phyloP scores from a whole-genome alignment of 1,140 invertebrate species.

The Halictus rubicundus region DNA sequence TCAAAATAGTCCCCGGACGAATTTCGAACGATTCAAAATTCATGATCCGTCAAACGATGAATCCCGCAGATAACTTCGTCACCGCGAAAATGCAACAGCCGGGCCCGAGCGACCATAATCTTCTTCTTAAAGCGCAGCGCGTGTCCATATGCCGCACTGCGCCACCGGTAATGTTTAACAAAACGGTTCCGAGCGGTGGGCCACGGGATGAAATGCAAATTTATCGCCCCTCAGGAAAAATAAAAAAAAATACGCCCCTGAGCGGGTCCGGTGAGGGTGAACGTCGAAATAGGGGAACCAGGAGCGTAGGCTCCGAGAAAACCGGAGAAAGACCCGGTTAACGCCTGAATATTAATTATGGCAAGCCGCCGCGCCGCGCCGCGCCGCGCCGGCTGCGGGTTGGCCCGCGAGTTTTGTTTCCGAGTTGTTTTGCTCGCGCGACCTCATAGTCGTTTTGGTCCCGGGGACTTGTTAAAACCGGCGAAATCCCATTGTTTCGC shows the following conservation, averaged over 20 bases:
- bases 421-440: constrained; percentile 57
- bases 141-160: constrained; percentile 54
- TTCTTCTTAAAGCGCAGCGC: constrained; percentile 35
- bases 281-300: not conserved
- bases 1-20: not conserved
- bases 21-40: constrained; percentile 13
- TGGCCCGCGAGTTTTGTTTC: constrained; percentile 66
- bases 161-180: constrained; percentile 68
- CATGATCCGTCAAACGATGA: constrained; percentile 20
- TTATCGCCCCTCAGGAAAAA: constrained; percentile 60
- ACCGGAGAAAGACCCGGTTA: constrained; percentile 53
- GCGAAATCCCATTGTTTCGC: constrained; percentile 23
- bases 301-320: constrained; percentile 22
- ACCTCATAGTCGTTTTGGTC: constrained; percentile 4
- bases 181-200: constrained; percentile 56
- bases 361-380: constrained; percentile 33
- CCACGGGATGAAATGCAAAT: constrained; percentile 69
- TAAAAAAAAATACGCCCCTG: constrained; percentile 12
- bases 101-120: constrained; percentile 16
- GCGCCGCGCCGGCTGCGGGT: constrained; percentile 42
- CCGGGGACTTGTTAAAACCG: not conserved
- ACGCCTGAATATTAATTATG: constrained; percentile 74
- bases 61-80: constrained; percentile 21
- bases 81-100: not conserved
- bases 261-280: not conserved